phyloP scores from a whole-genome alignment of 2,888 invertebrate species.

The Scaptomyza flava region DNA sequence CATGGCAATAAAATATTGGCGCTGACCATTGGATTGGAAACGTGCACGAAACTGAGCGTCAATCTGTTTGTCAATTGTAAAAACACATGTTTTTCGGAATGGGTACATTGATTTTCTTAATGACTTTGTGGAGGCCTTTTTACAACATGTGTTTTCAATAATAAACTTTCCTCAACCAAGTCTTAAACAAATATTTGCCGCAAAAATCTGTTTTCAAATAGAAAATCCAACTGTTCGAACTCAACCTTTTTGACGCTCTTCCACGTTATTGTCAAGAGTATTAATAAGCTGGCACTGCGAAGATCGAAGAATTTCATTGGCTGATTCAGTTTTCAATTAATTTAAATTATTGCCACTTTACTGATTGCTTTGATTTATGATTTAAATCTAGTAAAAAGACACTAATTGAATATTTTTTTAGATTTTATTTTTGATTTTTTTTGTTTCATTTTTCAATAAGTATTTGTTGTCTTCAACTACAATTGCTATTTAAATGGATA shows the following conservation, averaged over 20 bases:
- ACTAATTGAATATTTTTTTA: conserved; percentile 21
- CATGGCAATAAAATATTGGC: conserved; percentile 14
- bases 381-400: conserved; percentile 13
- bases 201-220: too few species aligned
- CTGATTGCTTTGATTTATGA: conserved; percentile 46
- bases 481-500: conserved; percentile 76
- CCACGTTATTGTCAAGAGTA: conserved; percentile 2
- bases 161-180: too few species aligned
- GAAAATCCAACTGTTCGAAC: too few species aligned
- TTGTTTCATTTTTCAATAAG: conserved; percentile 44
- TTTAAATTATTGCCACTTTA: conserved; percentile 59
- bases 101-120: neutral
- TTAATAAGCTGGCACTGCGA: neutral
- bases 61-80: conserved; percentile 18
- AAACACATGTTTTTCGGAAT: neutral
- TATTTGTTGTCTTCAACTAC: conserved; percentile 70
- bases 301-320: conserved; percentile 3
- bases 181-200: too few species aligned
- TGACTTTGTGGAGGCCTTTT: neutral
- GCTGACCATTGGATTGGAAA: conserved; percentile 18
- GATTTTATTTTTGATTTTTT: conserved; percentile 61
- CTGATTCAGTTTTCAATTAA: conserved; percentile 48
- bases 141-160: too few species aligned
- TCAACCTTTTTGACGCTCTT: too few species aligned
- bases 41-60: conserved; percentile 9